Evolutionary conservation across 2,888 invertebrate genomes (phyloP).

Genomic region (Nymphalis urticae): DNA sequence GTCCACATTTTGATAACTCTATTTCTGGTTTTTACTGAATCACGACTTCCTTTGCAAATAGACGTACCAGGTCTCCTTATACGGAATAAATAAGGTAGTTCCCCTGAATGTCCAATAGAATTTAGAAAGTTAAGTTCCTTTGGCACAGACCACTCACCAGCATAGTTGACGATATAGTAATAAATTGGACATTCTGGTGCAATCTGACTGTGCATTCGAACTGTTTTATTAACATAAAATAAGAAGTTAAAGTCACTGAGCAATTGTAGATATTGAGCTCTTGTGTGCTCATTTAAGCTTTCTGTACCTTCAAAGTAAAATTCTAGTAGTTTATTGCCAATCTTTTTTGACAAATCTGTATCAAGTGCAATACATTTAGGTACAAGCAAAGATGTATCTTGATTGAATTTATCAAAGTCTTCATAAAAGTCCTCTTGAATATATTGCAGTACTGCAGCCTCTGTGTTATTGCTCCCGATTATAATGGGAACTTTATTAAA

Average conservation of each 20-base stretch:
- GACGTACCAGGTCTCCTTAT: conserved; percentile 49
- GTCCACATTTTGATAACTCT: conserved; percentile 75
- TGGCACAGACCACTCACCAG: conserved; percentile 66
- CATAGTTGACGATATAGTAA: conserved; percentile 67
- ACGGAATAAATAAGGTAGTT: conserved; percentile 67
- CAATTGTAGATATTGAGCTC: conserved; percentile 65
- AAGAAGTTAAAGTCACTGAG: conserved; percentile 70
- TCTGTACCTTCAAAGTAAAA: conserved; percentile 67
- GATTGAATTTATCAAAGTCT: conserved; percentile 63
- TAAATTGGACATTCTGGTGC: conserved; percentile 62
- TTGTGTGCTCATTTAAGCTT: conserved; percentile 57
- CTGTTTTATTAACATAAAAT: conserved; percentile 68
- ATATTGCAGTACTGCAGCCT: conserved; percentile 58
- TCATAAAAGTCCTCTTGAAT: conserved; percentile 54
- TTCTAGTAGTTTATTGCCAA: conserved; percentile 62
- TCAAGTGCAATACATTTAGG: conserved; percentile 60
- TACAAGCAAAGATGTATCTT: conserved; percentile 59
- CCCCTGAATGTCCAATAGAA: conserved; percentile 64
- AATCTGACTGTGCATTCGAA: conserved; percentile 60
- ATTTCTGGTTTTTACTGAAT: conserved; percentile 60
- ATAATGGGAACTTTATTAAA: conserved; percentile 73
- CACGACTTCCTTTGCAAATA: conserved; percentile 60
- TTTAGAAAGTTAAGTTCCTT: conserved; percentile 54
- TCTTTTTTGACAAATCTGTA: conserved; percentile 50
- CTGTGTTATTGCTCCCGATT: conserved; percentile 69